These are phyloP conservation scores for Carcina quercana DNA, from an alignment of 2,888 invertebrate genomes.

Conservation along the genomic window DNA sequence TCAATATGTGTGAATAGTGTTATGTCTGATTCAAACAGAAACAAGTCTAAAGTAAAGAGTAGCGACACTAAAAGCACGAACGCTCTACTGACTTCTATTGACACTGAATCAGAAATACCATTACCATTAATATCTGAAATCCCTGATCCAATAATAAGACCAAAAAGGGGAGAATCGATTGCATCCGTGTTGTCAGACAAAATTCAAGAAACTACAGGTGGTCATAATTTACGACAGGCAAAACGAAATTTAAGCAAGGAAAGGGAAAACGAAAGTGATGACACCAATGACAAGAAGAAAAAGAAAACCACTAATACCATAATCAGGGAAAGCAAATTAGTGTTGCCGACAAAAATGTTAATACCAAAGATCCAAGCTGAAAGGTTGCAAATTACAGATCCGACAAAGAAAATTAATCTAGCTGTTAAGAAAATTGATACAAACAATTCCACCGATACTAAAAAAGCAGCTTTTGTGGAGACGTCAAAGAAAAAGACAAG, in stretches of 20 bases:
- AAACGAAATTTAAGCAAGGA: constrained; percentile 57
- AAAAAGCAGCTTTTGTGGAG: constrained; percentile 32
- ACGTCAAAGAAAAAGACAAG: constrained; percentile 64
- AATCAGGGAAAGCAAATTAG: constrained; percentile 62
- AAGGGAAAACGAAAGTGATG: constrained; percentile 49
- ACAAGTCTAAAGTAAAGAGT: constrained; percentile 42
- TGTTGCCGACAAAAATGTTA: constrained; percentile 52
- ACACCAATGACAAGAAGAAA: constrained; percentile 56
- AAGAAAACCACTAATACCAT: constrained; percentile 56
- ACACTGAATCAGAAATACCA: constrained; percentile 60
- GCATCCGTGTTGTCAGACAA: constrained; percentile 67
- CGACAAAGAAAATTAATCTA: constrained; percentile 35
- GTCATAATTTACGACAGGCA: constrained; percentile 60
- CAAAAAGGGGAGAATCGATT: constrained; percentile 62
- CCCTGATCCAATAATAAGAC: constrained; percentile 51
- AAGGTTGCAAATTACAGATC: constrained; percentile 38
- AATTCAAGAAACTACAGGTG: constrained; percentile 57
- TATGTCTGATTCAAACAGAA: constrained; percentile 51
- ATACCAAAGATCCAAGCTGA: constrained; percentile 59
- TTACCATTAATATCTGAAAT: constrained; percentile 56
- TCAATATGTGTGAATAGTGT: constrained; percentile 64
- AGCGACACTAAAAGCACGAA: constrained; percentile 34
- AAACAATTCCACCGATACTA: constrained; percentile 36
- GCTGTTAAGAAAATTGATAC: constrained; percentile 40
- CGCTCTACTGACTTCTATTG: constrained; percentile 42